Percentiles rank a stretch among this genome's conserved stretches.
These are phyloP conservation scores for Taenioides sp. DNA, from an alignment of 2,797 vertebrate species.

Conservation along the genomic window DNA sequence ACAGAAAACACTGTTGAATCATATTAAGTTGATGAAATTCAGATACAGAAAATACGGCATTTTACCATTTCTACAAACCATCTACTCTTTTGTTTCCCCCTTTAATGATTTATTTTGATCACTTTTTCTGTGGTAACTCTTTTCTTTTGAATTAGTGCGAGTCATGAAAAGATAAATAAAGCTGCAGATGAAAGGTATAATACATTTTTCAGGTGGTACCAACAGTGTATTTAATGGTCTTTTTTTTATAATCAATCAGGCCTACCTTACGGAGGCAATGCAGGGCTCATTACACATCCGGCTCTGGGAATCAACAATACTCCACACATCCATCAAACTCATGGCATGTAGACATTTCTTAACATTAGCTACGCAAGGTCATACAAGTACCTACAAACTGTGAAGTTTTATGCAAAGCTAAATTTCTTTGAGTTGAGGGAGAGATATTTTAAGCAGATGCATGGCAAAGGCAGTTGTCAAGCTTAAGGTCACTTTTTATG, in stretches of 20 bases:
- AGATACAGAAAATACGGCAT: background rate
- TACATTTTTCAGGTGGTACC: conserved; percentile 50
- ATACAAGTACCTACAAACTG: conserved; percentile 15
- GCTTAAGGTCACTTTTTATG: conserved; percentile 57
- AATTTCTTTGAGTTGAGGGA: conserved; percentile 33
- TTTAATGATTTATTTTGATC: background rate
- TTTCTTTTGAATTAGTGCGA: background rate
- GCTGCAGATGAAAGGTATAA: conserved; percentile 39
- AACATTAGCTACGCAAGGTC: conserved; percentile 22
- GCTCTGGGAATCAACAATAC: conserved; percentile 54
- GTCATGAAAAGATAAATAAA: conserved; percentile 34
- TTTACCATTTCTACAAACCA: background rate
- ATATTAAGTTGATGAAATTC: background rate
- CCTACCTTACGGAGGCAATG: conserved; percentile 61
- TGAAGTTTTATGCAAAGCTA: conserved; percentile 46
- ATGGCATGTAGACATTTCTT: conserved; percentile 25
- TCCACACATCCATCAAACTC: conserved; percentile 64
- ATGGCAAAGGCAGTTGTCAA: conserved; percentile 51
- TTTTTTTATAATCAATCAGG: conserved; percentile 71
- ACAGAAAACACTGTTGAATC: too few species aligned
- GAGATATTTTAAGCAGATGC: conserved; percentile 42
- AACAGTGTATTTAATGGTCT: conserved; percentile 60
- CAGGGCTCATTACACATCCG: conserved; percentile 71
- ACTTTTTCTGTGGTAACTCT: background rate
- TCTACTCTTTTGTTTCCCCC: background rate